A percentile compares a stretch with the other conserved stretches of the same genome.
Conservation (phyloP, 2,888 invertebrate genomes). For the Caenorhabditis macrosperma region DNA sequence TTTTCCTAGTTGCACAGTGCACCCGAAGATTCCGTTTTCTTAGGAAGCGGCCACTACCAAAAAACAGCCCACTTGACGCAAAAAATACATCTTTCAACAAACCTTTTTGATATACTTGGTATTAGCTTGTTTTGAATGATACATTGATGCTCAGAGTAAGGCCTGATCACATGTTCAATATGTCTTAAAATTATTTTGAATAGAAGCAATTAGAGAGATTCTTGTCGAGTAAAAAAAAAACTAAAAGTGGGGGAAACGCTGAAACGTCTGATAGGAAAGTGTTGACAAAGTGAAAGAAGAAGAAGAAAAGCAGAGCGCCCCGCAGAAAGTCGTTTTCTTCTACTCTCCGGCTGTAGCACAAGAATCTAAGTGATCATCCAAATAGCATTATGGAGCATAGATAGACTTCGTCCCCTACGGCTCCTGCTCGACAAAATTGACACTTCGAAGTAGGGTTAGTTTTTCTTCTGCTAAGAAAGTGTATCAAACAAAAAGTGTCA, state of each 20-base stretch:
- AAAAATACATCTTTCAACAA: constrained; percentile 2
- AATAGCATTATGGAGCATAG: constrained; percentile 58
- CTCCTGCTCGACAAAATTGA: constrained; percentile 29
- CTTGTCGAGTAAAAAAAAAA: too few relatives aligned
- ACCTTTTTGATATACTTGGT: constrained; percentile 63
- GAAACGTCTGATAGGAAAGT: constrained; percentile 48
- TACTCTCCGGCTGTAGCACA: constrained; percentile 31
- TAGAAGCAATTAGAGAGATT: too few relatives aligned
- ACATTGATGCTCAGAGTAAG: constrained; percentile 45
- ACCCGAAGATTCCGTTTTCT: too few relatives aligned
- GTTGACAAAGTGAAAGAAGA: constrained; percentile 47
- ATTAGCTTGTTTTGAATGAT: constrained; percentile 62
- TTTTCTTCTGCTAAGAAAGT: constrained; percentile 21
- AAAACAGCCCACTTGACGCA: background rate
- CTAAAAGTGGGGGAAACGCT: constrained; percentile 2
- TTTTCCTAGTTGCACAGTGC: too few relatives aligned
- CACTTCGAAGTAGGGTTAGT: constrained; percentile 39
- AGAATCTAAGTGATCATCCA: constrained; percentile 62
- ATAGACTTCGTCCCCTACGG: constrained; percentile 36
- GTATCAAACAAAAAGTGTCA: background rate
- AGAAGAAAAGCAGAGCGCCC: constrained; percentile 18
- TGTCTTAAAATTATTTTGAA: constrained; percentile 17
- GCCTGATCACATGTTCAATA: constrained; percentile 41
- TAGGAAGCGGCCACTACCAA: too few relatives aligned
- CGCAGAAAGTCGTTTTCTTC: constrained; percentile 56